Evolutionary conservation across 2,113 vertebrate genomes (phyloP), one percentile per base, ranked within the genome.

Genomic region (Pachyramphus minor): DNA sequence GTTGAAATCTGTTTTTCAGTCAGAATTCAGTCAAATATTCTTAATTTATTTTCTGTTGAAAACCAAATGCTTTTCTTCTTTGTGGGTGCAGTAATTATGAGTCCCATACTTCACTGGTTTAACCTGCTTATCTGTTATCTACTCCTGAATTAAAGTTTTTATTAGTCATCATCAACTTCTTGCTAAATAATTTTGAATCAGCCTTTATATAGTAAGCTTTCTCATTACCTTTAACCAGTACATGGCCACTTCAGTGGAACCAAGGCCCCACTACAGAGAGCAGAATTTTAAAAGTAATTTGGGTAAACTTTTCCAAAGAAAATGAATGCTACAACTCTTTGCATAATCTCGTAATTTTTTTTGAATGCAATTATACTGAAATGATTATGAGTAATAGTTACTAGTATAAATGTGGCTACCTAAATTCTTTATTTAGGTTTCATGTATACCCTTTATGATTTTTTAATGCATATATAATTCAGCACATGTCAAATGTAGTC

Each of bases 21-120:
- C 19, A 52, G 28, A 59, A 50, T 39, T 39, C 2, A 64, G n/a
- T n/a, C n/a, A n/a, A 37, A 14, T 53, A 12, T 71, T 53, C 44
- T 42, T 49, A 16, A 44, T 53, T 63, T 2, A 14, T 45, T 92
- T 75, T 55, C 15, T 71, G 2, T 27, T 82, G 49, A 64, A 81
- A 77, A 4, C 5, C 33, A 59, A 68, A 44, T 49, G 3, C 0
- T 68, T 81, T 74, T 69, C 14, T 41, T 66, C 9, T 52, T 21
- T 52, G 13, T 62, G 27, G 6, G 3, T 56, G 8, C 19, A 42
- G 21, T 22, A 56, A 23, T 28, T 33, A 17, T 25, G 49, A 47
- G 21, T 33, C 7, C 10, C 5, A 8, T 17, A 77, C 12, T 1
- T 0, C 15, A 5, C 0, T 30, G 27, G 1, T 66, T 84, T 87